These are phyloP conservation scores for Acanthochromis polyacanthus DNA, from an alignment of 2,113 vertebrate genomes.

Conservation along the genomic window DNA sequence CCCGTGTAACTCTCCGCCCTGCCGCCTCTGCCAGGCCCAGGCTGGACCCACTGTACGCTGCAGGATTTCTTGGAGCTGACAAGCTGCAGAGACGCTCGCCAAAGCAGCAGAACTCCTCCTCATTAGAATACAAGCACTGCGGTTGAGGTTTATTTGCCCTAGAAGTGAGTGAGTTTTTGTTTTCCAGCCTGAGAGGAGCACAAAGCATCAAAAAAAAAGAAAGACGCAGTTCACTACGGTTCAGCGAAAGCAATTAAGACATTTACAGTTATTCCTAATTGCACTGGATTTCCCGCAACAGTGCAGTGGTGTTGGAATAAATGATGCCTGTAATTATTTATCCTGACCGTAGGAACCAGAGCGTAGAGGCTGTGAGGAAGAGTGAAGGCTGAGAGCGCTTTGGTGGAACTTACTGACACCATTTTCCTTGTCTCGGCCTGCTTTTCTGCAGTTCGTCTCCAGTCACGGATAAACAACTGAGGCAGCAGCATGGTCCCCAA, in stretches of 20 bases:
- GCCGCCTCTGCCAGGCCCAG: constrained; percentile 8
- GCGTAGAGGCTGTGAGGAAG: constrained; percentile 30
- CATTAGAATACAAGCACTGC: constrained; percentile 1
- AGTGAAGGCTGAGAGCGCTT: constrained; percentile 23
- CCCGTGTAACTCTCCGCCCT: constrained; percentile 10
- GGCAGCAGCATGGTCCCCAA: not conserved
- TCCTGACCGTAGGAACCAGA: constrained; percentile 55
- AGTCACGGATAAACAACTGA: constrained; percentile 3
- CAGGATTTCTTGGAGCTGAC: constrained; percentile 44
- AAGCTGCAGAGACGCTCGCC: not conserved
- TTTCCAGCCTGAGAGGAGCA: constrained; percentile 18
- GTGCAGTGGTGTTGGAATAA: constrained; percentile 47
- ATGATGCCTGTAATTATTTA: constrained; percentile 53
- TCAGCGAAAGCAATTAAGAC: constrained; percentile 51
- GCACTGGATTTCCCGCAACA: constrained; percentile 28
- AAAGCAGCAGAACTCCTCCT: not conserved
- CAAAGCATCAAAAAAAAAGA: constrained; percentile 44
- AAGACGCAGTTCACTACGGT: constrained; percentile 26
- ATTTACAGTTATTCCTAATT: constrained; percentile 50
- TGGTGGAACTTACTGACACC: constrained; percentile 27
- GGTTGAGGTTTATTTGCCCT: constrained; percentile 24
- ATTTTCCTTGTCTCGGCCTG: constrained; percentile 28
- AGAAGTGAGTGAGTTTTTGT: constrained; percentile 17
- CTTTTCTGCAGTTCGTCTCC: not conserved
- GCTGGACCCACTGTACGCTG: constrained; percentile 19